phyloP scores from a whole-genome alignment of 1,140 invertebrate species.

The Trichonephila clavata region DNA sequence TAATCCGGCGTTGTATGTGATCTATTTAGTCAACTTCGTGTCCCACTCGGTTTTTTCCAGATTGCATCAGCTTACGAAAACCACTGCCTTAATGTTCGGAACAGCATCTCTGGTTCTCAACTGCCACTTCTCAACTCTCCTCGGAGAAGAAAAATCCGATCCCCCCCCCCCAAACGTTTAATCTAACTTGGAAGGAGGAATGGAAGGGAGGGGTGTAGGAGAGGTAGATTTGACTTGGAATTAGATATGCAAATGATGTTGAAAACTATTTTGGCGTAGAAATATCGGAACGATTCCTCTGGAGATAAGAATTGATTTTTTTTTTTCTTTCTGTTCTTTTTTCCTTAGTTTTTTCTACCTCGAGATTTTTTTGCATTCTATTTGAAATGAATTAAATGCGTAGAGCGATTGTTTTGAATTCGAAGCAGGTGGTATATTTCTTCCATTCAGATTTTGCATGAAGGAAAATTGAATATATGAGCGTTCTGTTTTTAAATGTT shows the following conservation, averaged over 20 bases:
- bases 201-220: background rate
- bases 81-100: background rate
- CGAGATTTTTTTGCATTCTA: background rate
- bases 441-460: background rate
- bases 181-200: slow-evolving; percentile 8
- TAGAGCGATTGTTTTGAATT: slow-evolving; percentile 68
- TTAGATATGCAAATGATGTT: slow-evolving; percentile 74
- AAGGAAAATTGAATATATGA: slow-evolving; percentile 42
- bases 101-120: background rate
- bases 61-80: background rate
- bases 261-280: slow-evolving; percentile 56
- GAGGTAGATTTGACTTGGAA: slow-evolving; percentile 51
- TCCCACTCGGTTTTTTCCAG: background rate
- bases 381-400: slow-evolving; percentile 61
- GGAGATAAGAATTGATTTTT: slow-evolving; percentile 44
- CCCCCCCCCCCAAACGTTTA: slow-evolving; percentile 33
- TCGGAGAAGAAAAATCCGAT: background rate
- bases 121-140: background rate
- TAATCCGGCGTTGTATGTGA: no score
- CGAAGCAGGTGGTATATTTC: slow-evolving; percentile 54
- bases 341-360: background rate
- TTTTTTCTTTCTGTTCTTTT: background rate
- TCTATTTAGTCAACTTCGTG: no score
- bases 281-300: slow-evolving; percentile 33
- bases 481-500: background rate